Evolutionary conservation across 2,797 vertebrate species (phyloP).

Genomic region (Furcifer pardalis): DNA sequence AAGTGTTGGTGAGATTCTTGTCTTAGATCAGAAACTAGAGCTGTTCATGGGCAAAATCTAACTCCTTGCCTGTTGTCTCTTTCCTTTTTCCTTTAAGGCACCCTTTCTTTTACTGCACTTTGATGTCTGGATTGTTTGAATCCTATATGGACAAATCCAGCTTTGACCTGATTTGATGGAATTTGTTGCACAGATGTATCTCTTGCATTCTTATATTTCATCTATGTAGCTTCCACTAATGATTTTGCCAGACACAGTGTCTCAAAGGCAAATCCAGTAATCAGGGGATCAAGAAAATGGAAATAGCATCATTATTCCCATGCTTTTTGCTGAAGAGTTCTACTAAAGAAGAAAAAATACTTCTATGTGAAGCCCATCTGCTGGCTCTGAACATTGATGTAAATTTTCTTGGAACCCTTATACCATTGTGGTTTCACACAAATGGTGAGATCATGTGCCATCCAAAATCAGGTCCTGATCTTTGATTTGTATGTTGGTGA

Average conservation of each 20-base stretch:
- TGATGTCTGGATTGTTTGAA: too few relatives aligned
- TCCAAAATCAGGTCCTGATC: neutral
- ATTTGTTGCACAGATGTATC: too few relatives aligned
- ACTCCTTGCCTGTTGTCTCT: too few relatives aligned
- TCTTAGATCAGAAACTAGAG: too few relatives aligned
- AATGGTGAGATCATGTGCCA: neutral
- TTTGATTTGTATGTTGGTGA: neutral
- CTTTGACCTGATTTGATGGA: too few relatives aligned
- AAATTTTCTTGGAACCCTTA: neutral
- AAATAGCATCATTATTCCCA: neutral
- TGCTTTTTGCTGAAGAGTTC: neutral
- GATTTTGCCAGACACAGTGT: neutral
- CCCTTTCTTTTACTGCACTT: too few relatives aligned
- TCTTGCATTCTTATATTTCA: neutral
- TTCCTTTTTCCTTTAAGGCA: too few relatives aligned
- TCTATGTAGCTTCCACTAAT: neutral
- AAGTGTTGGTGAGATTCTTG: too few relatives aligned
- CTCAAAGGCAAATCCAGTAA: neutral
- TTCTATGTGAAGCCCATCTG: neutral
- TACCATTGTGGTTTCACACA: neutral
- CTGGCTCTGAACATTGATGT: neutral
- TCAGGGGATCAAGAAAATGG: neutral
- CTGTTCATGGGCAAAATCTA: too few relatives aligned
- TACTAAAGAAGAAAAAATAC: neutral
- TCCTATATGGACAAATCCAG: too few relatives aligned